Evolutionary conservation across 1,140 invertebrate genomes (phyloP).

Genomic region (Andricus grossulariae): DNA sequence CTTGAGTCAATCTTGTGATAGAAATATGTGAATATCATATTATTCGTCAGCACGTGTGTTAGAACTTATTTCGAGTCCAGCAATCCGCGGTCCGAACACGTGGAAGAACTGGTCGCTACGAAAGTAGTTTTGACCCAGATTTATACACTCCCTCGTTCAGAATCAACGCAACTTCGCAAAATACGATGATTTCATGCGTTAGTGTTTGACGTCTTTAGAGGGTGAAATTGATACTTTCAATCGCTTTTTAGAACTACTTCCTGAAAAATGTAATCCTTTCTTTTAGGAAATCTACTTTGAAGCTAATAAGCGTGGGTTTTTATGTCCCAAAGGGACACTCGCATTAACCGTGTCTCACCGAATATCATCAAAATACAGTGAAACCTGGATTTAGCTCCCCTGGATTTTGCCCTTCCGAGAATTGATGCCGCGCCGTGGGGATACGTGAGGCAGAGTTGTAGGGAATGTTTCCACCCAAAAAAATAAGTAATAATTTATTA

Average conservation of each 20-base stretch:
- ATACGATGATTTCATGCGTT: neutral
- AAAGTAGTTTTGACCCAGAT: conserved; percentile 28
- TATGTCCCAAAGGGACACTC: too few species aligned
- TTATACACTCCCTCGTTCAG: conserved; percentile 15
- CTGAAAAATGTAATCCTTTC: neutral
- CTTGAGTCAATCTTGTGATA: neutral
- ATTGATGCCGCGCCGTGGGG: too few species aligned
- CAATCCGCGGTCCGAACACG: conserved; percentile 27
- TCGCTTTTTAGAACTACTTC: neutral
- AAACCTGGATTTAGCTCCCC: too few species aligned
- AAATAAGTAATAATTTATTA: too few species aligned
- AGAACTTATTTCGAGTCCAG: conserved; percentile 25
- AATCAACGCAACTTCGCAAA: conserved; percentile 13
- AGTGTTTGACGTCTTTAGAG: neutral
- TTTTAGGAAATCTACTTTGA: neutral
- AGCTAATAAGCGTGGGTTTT: too few species aligned
- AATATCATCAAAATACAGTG: too few species aligned
- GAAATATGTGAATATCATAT: conserved; percentile 14
- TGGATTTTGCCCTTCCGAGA: too few species aligned
- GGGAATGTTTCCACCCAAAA: too few species aligned
- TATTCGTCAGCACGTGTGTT: conserved; percentile 23
- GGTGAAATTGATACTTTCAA: conserved; percentile 8
- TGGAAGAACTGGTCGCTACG: conserved; percentile 14
- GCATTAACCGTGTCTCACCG: too few species aligned
- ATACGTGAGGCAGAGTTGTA: too few species aligned